A percentile compares a stretch with the other conserved stretches of the same genome.
These are phyloP conservation scores for Lepidurus packardi DNA, from an alignment of 1,140 invertebrate species.

Conservation along the genomic window DNA sequence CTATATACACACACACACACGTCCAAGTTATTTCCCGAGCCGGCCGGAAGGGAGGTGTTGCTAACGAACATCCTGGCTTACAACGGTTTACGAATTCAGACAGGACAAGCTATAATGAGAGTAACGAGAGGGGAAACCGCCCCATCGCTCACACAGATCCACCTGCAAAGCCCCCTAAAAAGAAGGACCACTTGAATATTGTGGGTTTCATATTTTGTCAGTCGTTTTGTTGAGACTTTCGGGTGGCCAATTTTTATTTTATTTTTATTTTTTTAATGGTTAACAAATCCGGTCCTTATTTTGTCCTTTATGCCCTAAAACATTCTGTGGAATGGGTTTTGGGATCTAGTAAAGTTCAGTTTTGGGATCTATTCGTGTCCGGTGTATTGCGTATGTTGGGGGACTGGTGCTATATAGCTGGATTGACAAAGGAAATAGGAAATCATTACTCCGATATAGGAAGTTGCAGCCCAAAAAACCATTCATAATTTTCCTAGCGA, in stretches of 20 bases:
- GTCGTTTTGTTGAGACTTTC: not conserved
- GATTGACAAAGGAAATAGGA: conserved; percentile 17
- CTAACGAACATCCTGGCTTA: conserved; percentile 10
- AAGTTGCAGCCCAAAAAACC: conserved; percentile 21
- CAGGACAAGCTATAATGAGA: conserved; percentile 19
- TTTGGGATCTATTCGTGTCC: no score
- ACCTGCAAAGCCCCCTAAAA: not conserved
- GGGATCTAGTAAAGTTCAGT: no score
- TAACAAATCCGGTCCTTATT: not conserved
- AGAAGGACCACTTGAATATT: conserved; percentile 11
- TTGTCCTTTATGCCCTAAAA: not conserved
- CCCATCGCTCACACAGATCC: conserved; percentile 20
- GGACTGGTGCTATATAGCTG: not conserved
- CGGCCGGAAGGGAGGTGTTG: conserved; percentile 20
- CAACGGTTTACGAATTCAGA: conserved; percentile 1
- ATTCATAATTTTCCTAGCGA: not conserved
- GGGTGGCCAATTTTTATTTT: not conserved
- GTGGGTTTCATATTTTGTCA: not conserved
- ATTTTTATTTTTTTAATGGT: not conserved
- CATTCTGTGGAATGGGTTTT: not conserved
- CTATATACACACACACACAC: no score
- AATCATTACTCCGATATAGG: conserved; percentile 12
- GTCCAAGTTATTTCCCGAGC: conserved; percentile 3
- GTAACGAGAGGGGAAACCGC: conserved; percentile 17
- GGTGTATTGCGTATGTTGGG: not conserved